Base-by-base conservation (phyloP, 2,797 vertebrate genomes). In the Mallotus villosus region DNA sequence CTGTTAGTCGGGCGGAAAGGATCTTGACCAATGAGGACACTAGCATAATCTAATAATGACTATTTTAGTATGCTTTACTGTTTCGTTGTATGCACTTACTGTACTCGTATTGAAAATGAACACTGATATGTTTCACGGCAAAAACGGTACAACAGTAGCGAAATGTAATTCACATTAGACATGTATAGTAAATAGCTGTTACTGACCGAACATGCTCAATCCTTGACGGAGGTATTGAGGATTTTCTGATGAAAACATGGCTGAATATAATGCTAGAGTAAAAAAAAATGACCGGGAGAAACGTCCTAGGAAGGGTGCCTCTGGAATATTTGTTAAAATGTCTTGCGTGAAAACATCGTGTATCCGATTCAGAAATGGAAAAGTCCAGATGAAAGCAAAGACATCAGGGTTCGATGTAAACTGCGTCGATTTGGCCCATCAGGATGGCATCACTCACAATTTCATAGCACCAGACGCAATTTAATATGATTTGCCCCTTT, bases 201-300 rank as follows among this genome's bases (percentile, higher is more conserved):
- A 93, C 92, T 93, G 81, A 94, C 94, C 94, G 89, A 94, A 94
- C 94, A 94, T 94, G 91, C 94, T 94, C 77, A 94, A 88, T 90
- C 94, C 94, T 89, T 93, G 94, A 74, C 93, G 93, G 59, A 94
- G 90, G 78, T 93, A 93, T 74, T 93, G 93, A 67, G 93, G 91
- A 86, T 90, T 94, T 85, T 94, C 93, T 78, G 94, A 94, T 67
- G 94, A 94, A 84, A 92, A 94, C 94, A 94, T 94, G 76, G 77
- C 77, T 81, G 78, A 80, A 74, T 75, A 58, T 73, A 82, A 72
- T 75, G 84, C 84, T 29, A 68, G 58, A 69, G 76, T 87, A 41
- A 80, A 77, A 55, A 81, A 82, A 27, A 86, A 84, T 60, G 82
- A 74, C 25, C 19, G 17, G 6, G 49, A 68, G 71, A 71, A 82